Evolutionary conservation across 2,113 vertebrate species (phyloP), one percentile per base, ranked within the genome.

Genomic region (Calidris pugnax): DNA sequence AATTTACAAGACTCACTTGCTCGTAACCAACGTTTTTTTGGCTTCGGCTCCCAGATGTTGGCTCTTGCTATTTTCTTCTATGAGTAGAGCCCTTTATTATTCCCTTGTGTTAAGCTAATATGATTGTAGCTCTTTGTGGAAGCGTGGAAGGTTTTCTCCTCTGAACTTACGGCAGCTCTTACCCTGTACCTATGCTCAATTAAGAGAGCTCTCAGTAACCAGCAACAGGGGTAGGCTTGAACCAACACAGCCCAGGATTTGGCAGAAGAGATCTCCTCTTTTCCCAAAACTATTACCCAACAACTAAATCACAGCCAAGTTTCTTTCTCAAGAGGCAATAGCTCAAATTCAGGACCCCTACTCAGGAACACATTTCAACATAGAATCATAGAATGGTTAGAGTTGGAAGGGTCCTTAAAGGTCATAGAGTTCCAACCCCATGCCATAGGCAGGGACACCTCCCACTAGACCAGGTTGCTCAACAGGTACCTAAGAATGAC

Each of bases 1-100:
- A 56, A 79, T 95, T 95, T 89, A 91, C 73, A 93, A 91, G 89
- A 60, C 74, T 93, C 89, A 48, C 84, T 95, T 94, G 73, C 93
- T 89, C 8, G 2, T 94, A 87, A 95, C 91, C 64, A 84, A 37
- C 1, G 16, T 1, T 14, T 81, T 85, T 81, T 90, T 94, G 56
- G 92, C 92, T 90, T 87, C 60, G 48, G 23, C 33, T 92, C 39
- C 48, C 32, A 64, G 56, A 45, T 81, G 27, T 84, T 87, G 76
- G 90, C 73, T 89, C 75, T 53, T 74, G 45, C 23, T 47, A 3
- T 14, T 91, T 81, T 88, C 41, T 81, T 20, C 80, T 76, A 39
- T 59, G n/a, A 92, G 60, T 86, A 78, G 63, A 95, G 35, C 37
- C 15, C 63, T 93, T 93, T 78, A 93, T 86, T 95, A 73, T 86